Conservation (phyloP, 2,797 vertebrate species). For the Takifugu rubripes region DNA sequence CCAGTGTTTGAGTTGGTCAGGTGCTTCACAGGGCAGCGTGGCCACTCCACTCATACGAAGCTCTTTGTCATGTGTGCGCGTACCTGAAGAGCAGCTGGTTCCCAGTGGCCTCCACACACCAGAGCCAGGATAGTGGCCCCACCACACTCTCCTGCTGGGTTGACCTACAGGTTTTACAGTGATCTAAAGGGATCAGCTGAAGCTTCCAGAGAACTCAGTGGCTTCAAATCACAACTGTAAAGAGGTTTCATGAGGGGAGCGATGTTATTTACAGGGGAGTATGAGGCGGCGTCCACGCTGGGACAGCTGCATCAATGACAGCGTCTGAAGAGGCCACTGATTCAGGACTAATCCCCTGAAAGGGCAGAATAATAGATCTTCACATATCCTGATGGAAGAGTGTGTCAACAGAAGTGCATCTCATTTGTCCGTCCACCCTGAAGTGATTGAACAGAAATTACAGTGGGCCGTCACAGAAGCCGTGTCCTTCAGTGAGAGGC, state of each 20-base stretch:
- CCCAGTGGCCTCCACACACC: too few relatives aligned
- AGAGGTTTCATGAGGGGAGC: neutral
- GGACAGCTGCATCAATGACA: neutral
- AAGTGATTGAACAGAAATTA: slow-evolving; percentile 43
- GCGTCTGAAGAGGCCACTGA: slow-evolving; percentile 11
- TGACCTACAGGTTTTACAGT: too few relatives aligned
- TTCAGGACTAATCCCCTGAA: slow-evolving; percentile 34
- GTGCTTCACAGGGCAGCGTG: too few relatives aligned
- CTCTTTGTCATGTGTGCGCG: too few relatives aligned
- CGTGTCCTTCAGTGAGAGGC: slow-evolving; percentile 34
- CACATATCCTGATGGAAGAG: slow-evolving; percentile 24
- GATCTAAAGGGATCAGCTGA: neutral
- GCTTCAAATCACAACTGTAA: neutral
- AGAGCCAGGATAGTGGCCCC: too few relatives aligned
- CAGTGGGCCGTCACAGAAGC: slow-evolving; percentile 35
- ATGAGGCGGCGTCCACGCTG: neutral
- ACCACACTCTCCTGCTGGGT: too few relatives aligned
- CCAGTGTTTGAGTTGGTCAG: too few relatives aligned
- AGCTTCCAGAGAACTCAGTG: too few relatives aligned
- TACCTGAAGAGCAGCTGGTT: too few relatives aligned
- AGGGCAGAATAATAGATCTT: slow-evolving; percentile 29
- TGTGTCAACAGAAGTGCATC: slow-evolving; percentile 24
- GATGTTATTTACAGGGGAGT: neutral
- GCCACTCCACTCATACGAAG: too few relatives aligned
- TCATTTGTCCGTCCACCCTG: slow-evolving; percentile 35